Percentiles rank a stretch among this genome's conserved stretches.
Evolutionary conservation across 2,888 invertebrate genomes (phyloP).

Genomic region (Protodeltote pygarga): DNA sequence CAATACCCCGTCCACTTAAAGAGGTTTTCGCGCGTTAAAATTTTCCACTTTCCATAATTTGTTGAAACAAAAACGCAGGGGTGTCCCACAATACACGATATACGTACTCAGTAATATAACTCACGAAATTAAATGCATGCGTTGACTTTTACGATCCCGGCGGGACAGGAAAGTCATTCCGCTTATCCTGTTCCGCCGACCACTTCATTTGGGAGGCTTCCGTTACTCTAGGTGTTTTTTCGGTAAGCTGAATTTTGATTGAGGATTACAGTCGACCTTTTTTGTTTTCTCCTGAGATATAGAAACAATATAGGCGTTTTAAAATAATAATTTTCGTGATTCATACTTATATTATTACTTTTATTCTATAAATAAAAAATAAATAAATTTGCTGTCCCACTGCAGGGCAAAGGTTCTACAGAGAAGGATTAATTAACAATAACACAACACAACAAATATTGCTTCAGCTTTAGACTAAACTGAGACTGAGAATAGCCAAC

Average conservation of each 20-base stretch:
- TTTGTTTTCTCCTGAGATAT: constrained; percentile 25
- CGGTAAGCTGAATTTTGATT: constrained; percentile 61
- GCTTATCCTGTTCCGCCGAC: constrained; percentile 68
- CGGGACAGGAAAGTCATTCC: constrained; percentile 74
- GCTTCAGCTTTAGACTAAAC: too few relatives aligned
- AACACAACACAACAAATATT: too few relatives aligned
- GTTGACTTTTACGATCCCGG: constrained; percentile 76
- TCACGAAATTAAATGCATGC: constrained; percentile 77
- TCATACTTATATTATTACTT: too few relatives aligned
- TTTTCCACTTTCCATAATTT: constrained; percentile 47
- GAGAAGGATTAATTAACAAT: too few relatives aligned
- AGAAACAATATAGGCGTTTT: constrained; percentile 26
- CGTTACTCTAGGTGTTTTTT: constrained; percentile 63
- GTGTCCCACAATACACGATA: constrained; percentile 27
- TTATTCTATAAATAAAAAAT: too few relatives aligned
- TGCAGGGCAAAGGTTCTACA: too few relatives aligned
- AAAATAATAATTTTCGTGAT: too few relatives aligned
- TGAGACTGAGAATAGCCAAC: too few relatives aligned
- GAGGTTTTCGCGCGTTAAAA: constrained; percentile 44
- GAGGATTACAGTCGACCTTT: constrained; percentile 48
- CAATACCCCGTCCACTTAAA: constrained; percentile 21
- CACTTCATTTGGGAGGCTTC: constrained; percentile 67
- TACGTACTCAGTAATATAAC: constrained; percentile 57
- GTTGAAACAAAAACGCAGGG: constrained; percentile 16
- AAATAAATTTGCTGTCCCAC: too few relatives aligned